Percentiles rank a stretch among this genome's conserved stretches.
phyloP scores from a whole-genome alignment of 2,113 vertebrate genomes.

The Axis porcinus region DNA sequence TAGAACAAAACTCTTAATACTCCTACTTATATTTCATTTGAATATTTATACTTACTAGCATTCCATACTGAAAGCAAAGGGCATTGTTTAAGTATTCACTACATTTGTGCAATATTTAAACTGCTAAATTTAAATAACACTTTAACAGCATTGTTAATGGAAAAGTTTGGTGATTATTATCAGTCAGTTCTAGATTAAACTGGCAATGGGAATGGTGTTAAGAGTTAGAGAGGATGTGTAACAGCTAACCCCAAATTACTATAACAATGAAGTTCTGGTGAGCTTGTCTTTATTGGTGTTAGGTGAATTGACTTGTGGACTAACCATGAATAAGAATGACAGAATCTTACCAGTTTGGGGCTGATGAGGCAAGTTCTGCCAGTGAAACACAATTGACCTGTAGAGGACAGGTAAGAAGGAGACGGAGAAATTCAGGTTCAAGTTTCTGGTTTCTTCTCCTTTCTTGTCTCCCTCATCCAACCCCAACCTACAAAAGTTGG shows the following conservation, averaged over 20 bases:
- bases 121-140: neutral
- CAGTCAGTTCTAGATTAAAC: neutral
- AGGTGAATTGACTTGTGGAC: neutral
- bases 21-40: neutral
- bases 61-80: slow-evolving; percentile 43
- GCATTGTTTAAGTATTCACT: slow-evolving; percentile 20
- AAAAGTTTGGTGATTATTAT: neutral
- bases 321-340: neutral
- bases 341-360: neutral
- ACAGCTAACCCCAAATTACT: neutral
- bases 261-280: neutral
- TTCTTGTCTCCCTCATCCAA: neutral
- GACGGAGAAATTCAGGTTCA: neutral
- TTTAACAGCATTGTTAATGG: slow-evolving; percentile 9
- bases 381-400: neutral
- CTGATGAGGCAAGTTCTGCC: too few relatives aligned
- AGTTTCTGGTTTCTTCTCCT: neutral
- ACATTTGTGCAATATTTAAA: neutral
- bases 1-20: neutral
- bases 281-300: neutral
- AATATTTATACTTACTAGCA: neutral
- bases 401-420: neutral
- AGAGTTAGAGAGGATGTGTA: neutral
- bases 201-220: neutral
- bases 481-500: neutral